These are phyloP conservation scores for Astreopora myriophthalma DNA, from an alignment of 64 coral and sea anemone species.

Conservation along the genomic window DNA sequence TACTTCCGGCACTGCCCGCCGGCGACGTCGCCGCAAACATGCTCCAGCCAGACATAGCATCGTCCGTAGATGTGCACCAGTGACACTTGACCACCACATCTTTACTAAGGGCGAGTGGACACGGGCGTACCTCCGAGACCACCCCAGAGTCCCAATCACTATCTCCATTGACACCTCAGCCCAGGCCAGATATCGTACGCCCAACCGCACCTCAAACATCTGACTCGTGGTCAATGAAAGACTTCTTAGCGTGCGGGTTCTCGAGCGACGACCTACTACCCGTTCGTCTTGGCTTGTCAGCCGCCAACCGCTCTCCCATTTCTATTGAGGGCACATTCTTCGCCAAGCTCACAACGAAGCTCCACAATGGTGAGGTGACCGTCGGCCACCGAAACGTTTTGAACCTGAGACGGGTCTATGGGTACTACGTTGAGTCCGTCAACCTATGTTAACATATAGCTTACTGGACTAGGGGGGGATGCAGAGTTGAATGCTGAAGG, in stretches of 20 bases:
- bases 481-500: too few species aligned
- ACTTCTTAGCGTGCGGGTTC: conserved; percentile 63
- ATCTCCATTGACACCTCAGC: conserved; percentile 26
- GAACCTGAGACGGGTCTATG: conserved; percentile 73
- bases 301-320: conserved; percentile 63
- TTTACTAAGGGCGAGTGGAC: conserved; percentile 78
- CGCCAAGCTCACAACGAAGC: neutral
- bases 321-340: conserved; percentile 60
- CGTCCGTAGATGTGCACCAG: neutral
- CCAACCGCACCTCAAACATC: conserved; percentile 35
- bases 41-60: conserved; percentile 7
- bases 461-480: conserved; percentile 2
- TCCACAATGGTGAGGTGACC: neutral
- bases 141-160: conserved; percentile 68
- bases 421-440: conserved; percentile 24
- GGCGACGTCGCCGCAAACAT: neutral
- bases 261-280: conserved; percentile 27
- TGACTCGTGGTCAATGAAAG: conserved; percentile 58
- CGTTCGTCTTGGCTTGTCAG: neutral
- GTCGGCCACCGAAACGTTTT: conserved; percentile 37
- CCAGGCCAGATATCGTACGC: neutral
- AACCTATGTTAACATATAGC: neutral
- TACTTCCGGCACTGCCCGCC: neutral
- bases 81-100: conserved; percentile 57
- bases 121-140: conserved; percentile 29